Percentiles rank a stretch among this genome's conserved stretches.
These are phyloP conservation scores for Tetramorium bicarinatum DNA, from an alignment of 2,888 invertebrate species.

Conservation along the genomic window DNA sequence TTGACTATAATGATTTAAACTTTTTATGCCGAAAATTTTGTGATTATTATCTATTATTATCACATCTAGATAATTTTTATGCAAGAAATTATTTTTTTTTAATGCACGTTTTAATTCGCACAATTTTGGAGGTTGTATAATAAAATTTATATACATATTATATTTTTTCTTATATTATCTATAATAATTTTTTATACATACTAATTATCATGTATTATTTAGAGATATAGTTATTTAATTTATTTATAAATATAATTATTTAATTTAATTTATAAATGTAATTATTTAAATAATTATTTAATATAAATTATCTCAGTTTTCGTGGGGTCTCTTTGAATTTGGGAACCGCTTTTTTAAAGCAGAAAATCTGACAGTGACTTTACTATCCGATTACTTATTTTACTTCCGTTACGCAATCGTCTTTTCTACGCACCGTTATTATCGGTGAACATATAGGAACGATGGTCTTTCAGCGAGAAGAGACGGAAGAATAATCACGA, in stretches of 20 bases:
- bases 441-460: slow-evolving; percentile 37
- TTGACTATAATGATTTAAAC: not conserved
- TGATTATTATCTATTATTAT: not conserved
- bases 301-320: not conserved
- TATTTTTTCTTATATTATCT: not conserved
- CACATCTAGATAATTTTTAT: slow-evolving; percentile 2
- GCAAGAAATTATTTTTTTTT: not conserved
- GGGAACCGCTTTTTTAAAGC: not conserved
- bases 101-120: not conserved
- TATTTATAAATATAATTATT: not conserved
- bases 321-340: not conserved
- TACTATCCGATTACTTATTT: slow-evolving; percentile 20
- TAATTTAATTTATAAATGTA: not conserved
- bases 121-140: not conserved
- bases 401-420: slow-evolving; percentile 39
- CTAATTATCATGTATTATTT: not conserved
- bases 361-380: not conserved
- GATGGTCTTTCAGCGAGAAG: slow-evolving; percentile 1
- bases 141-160: not conserved
- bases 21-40: not conserved
- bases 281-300: not conserved
- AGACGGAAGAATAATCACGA: slow-evolving; percentile 14
- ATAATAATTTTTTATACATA: not conserved
- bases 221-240: not conserved
- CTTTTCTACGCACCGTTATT: slow-evolving; percentile 11